Evolutionary conservation across 2,888 invertebrate species (phyloP).

Genomic region (Melanotus villosus): DNA sequence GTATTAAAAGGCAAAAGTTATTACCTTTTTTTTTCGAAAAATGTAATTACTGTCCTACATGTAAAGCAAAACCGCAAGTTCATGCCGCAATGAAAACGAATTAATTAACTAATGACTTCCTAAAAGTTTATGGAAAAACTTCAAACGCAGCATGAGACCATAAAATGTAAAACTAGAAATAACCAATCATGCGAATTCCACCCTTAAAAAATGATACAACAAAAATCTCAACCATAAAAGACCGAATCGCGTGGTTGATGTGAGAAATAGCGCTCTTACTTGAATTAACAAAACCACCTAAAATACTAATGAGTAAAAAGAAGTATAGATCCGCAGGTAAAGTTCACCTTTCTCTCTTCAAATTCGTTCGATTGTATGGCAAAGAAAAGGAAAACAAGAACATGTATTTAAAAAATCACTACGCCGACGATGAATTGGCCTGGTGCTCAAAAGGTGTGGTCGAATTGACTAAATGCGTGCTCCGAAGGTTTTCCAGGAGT

Average conservation of each 20-base stretch:
- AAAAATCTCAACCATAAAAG: conserved; percentile 26
- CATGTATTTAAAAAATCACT: conserved; percentile 34
- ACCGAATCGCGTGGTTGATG: conserved; percentile 37
- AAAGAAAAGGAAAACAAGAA: conserved; percentile 6
- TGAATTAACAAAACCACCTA: conserved; percentile 52
- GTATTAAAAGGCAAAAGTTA: no score
- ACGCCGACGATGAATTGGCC: conserved; percentile 26
- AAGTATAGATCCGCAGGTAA: conserved; percentile 12
- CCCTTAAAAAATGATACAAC: conserved; percentile 4
- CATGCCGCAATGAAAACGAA: background rate
- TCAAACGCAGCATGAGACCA: background rate
- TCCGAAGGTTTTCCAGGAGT: conserved; percentile 61
- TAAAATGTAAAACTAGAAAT: background rate
- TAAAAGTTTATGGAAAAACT: no score
- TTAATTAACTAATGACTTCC: conserved; percentile 9
- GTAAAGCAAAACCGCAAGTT: no score
- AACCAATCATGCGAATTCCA: no score
- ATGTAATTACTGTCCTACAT: no score
- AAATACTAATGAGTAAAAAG: conserved; percentile 40
- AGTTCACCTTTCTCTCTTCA: background rate
- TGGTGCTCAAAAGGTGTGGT: conserved; percentile 57
- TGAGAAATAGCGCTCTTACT: conserved; percentile 50
- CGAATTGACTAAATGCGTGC: conserved; percentile 67
- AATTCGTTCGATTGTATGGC: background rate
- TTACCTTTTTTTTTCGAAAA: no score